Base-by-base conservation (phyloP, 2,888 invertebrate genomes). In the Plusia festucae region DNA sequence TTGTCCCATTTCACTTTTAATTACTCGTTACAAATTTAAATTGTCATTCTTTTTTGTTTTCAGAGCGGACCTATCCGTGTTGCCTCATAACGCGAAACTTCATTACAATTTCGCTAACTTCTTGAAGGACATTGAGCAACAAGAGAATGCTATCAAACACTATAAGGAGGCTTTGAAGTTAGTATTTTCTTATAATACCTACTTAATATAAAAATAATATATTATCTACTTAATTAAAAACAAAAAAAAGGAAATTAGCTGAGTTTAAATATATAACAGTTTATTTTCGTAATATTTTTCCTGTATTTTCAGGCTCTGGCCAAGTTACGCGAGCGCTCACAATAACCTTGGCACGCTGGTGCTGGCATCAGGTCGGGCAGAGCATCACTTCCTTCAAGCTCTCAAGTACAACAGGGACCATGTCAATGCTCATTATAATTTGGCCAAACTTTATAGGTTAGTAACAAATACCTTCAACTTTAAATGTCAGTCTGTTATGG, bases 21-120 rank as follows among this genome's bases (percentile, higher is more conserved):
- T 49, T 49, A 49, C 18, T 18, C 16, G 46, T 49, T 49, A 49
- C 46, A 49, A 49, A 18, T 49, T 18, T 46, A 9, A 49, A 11
- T 18, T 11, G 18, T 6, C 9, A 8, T n/a, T 18, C 11, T 15
- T 53, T 65, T 61, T 27, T 44, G 53, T 53, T 94, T 95, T 44
- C 95, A 98, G 98, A 87, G 97, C 98, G 58, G 98, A 98, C 55
- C 93, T 98, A 63, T 95, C 96, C 76, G 97, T 97, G 15, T 90
- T 98, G 59, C 98, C 98, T 0, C 97, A 97, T 92, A 98, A 98
- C 89, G 98, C 98, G 63, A 98, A 98, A 93, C 97, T 98, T 93
- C 98, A 98, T 93, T 98, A 98, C 95, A 98, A 98, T 94, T 98
- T 97, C 86, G 98, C 97, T 53, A 98, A 98, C 95, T 97, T 97